A percentile compares a stretch with the other conserved stretches of the same genome.
Evolutionary conservation across 2,888 invertebrate species (phyloP).

Genomic region (Philaethria dido): DNA sequence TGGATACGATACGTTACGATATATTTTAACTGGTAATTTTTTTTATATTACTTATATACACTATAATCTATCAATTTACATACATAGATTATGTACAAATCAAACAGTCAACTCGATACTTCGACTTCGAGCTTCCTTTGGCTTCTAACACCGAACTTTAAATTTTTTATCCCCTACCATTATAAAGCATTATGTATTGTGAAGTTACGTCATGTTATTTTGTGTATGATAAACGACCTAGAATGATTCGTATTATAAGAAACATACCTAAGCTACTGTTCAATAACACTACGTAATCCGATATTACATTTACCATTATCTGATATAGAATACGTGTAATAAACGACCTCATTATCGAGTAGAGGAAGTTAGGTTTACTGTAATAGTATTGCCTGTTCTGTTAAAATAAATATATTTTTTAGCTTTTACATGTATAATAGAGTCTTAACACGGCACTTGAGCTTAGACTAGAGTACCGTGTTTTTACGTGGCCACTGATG

Average conservation of each 20-base stretch:
- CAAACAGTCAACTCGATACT: no score
- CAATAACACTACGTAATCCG: conserved; percentile 21
- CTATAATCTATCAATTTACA: no score
- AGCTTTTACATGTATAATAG: neutral
- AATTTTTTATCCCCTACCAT: neutral
- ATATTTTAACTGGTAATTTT: no score
- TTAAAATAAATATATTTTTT: no score
- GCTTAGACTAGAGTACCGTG: no score
- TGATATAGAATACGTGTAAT: neutral
- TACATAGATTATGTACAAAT: no score
- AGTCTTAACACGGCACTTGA: no score
- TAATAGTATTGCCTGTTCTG: neutral
- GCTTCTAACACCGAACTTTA: neutral
- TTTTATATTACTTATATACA: no score
- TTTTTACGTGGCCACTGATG: no score
- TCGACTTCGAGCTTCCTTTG: no score
- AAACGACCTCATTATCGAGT: neutral
- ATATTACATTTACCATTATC: conserved; percentile 10
- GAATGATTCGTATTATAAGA: conserved; percentile 3
- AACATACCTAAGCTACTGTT: conserved; percentile 18
- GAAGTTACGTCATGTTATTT: neutral
- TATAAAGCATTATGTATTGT: conserved; percentile 1
- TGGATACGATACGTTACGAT: no score
- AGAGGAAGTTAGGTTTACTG: conserved; percentile 11
- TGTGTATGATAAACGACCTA: conserved; percentile 11